These are phyloP conservation scores for Scomber scombrus DNA, from an alignment of 2,113 vertebrate species.

Conservation along the genomic window DNA sequence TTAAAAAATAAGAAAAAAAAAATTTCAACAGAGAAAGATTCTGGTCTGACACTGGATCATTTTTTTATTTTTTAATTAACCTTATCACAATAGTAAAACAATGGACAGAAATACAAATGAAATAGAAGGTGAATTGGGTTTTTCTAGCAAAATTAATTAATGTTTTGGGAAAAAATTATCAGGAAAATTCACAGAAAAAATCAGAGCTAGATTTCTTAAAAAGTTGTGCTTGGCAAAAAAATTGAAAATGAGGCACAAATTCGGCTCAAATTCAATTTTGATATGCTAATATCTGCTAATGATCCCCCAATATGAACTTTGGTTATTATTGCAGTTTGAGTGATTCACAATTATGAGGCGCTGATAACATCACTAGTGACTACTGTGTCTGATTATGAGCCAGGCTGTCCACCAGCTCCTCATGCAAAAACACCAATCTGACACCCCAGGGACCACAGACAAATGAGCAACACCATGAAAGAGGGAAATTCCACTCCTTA, in stretches of 20 bases:
- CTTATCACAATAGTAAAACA: background rate
- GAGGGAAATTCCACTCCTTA: slow-evolving; percentile 21
- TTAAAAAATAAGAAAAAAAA: too few species aligned
- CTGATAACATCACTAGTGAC: slow-evolving; percentile 56
- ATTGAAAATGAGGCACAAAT: slow-evolving; percentile 18
- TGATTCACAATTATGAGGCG: slow-evolving; percentile 68
- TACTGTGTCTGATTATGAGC: slow-evolving; percentile 47
- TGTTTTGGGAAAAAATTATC: background rate
- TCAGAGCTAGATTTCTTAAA: background rate
- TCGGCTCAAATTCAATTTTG: slow-evolving; percentile 56
- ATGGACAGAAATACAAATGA: background rate
- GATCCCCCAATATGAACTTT: slow-evolving; percentile 58
- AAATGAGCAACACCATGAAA: slow-evolving; percentile 11
- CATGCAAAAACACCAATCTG: slow-evolving; percentile 51
- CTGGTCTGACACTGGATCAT: background rate
- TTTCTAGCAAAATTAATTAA: background rate
- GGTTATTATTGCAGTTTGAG: slow-evolving; percentile 69
- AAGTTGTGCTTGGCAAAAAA: background rate
- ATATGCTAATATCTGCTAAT: slow-evolving; percentile 71
- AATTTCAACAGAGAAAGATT: background rate
- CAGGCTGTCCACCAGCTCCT: slow-evolving; percentile 20
- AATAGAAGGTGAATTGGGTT: background rate
- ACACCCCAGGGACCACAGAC: slow-evolving; percentile 37
- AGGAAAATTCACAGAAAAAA: background rate
- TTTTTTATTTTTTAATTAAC: slow-evolving; percentile 7